A percentile compares a stretch with the other conserved stretches of the same genome.
Conservation (phyloP, 2,113 vertebrate genomes). For the Microtus pennsylvanicus region DNA sequence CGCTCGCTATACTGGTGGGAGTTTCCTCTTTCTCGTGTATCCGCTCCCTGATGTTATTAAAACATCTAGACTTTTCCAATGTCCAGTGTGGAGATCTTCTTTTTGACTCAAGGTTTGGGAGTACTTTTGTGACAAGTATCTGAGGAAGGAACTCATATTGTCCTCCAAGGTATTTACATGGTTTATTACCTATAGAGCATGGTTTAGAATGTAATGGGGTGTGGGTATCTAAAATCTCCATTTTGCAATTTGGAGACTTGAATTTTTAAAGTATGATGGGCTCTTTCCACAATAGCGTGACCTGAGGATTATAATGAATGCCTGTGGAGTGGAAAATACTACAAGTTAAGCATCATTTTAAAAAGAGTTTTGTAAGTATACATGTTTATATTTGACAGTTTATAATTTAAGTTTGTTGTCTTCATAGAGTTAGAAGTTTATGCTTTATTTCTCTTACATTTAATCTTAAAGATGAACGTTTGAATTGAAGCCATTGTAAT, state of each 20-base stretch:
- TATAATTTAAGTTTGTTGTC: no score
- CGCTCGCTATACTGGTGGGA: no score
- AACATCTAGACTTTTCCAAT: background rate
- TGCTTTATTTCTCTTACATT: no score
- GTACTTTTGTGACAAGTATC: no score
- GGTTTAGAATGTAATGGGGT: no score
- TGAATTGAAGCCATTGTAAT: no score
- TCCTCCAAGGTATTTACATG: no score
- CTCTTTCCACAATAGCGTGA: no score
- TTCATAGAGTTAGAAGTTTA: no score
- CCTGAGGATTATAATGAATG: background rate
- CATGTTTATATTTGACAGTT: no score
- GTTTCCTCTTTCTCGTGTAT: background rate
- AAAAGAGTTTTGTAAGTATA: background rate
- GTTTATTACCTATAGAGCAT: background rate
- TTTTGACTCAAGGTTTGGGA: background rate
- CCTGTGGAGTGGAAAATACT: background rate
- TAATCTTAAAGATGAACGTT: no score
- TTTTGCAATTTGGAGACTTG: background rate
- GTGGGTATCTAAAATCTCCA: background rate
- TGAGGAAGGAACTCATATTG: no score
- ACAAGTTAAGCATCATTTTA: background rate
- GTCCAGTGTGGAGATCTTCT: background rate
- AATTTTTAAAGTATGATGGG: background rate
- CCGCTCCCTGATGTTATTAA: background rate